Evolutionary conservation across 2,888 invertebrate species (phyloP).

Genomic region (Cerastis leucographa): DNA sequence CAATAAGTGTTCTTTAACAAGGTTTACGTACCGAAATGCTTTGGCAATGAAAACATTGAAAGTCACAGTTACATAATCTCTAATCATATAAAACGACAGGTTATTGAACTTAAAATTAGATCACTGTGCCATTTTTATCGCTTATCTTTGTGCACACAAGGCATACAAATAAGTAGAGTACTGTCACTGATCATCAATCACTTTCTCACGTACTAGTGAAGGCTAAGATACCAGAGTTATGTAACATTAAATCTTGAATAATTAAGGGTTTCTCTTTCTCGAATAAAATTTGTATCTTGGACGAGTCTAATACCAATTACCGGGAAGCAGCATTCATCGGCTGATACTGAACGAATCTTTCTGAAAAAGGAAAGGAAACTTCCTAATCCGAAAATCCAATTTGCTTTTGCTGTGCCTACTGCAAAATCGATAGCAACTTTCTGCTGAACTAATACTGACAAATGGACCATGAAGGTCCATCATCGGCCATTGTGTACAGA

Average conservation of each 20-base stretch:
- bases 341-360: background rate
- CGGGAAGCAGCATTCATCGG: background rate
- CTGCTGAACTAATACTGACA: slow-evolving; percentile 10
- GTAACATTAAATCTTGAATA: background rate
- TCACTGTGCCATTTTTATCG: slow-evolving; percentile 35
- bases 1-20: background rate
- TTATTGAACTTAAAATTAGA: slow-evolving; percentile 43
- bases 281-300: background rate
- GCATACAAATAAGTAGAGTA: slow-evolving; percentile 12
- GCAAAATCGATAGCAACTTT: background rate
- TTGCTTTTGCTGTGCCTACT: background rate
- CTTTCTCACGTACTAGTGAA: slow-evolving; percentile 17
- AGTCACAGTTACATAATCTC: slow-evolving; percentile 14
- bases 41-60: slow-evolving; percentile 3
- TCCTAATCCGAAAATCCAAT: slow-evolving; percentile 22
- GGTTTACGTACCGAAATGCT: background rate
- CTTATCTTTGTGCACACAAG: slow-evolving; percentile 40
- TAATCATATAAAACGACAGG: slow-evolving; percentile 25
- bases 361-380: background rate
- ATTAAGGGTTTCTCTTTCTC: background rate
- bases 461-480: slow-evolving; percentile 8
- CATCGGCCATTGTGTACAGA: slow-evolving; percentile 9
- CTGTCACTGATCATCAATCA: slow-evolving; percentile 30
- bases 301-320: slow-evolving; percentile 12
- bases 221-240: background rate